Evolutionary conservation across 2,113 vertebrate genomes (phyloP).

Genomic region (Python bivittatus): DNA sequence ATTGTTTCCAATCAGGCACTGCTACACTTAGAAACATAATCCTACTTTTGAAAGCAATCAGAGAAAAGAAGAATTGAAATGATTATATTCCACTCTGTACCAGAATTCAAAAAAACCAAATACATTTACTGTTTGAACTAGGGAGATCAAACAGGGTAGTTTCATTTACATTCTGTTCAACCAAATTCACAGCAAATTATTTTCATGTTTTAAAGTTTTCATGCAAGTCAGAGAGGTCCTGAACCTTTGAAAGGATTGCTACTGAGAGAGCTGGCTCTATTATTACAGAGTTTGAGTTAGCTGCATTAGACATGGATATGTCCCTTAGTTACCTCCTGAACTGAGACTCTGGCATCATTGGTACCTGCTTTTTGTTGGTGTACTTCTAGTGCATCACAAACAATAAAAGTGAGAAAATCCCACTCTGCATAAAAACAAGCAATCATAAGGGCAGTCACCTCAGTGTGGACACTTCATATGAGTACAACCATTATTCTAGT

Average conservation of each 20-base stretch:
- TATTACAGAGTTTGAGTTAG: neutral
- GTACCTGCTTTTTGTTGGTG: neutral
- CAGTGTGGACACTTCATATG: neutral
- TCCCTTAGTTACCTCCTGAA: neutral
- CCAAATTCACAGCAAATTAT: neutral
- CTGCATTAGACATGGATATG: neutral
- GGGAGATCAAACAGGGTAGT: constrained; percentile 32
- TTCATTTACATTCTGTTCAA: constrained; percentile 12
- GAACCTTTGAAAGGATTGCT: neutral
- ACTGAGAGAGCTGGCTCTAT: neutral
- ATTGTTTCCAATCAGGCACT: neutral
- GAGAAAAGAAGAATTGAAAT: constrained; percentile 29
- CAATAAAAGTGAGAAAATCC: neutral
- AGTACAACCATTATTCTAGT: neutral
- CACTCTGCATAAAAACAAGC: neutral
- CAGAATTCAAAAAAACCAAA: constrained; percentile 38
- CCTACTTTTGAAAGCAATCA: constrained; percentile 41
- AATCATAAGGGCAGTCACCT: neutral
- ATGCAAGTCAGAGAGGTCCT: neutral
- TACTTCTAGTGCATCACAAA: neutral
- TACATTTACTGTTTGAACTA: constrained; percentile 33
- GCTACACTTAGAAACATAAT: neutral
- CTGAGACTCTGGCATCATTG: neutral
- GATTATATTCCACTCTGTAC: constrained; percentile 9
- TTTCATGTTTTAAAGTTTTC: neutral